Percentiles rank a stretch among this genome's conserved stretches.
These are phyloP conservation scores for Cherax quadricarinatus DNA, from an alignment of 1,140 invertebrate species.

Conservation along the genomic window DNA sequence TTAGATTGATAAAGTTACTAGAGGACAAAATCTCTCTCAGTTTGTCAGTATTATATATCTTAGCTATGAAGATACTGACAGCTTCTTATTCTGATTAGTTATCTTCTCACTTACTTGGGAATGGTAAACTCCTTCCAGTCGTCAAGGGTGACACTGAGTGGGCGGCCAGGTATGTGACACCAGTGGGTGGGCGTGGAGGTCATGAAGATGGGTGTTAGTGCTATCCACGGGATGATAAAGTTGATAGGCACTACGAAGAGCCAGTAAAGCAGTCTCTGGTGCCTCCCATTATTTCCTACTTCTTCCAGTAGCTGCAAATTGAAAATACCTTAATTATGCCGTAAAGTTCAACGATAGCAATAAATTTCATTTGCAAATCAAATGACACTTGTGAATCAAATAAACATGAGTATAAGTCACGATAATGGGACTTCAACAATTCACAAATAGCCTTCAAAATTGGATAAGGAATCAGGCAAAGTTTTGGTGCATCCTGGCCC, in stretches of 20 bases:
- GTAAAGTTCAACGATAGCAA: no score
- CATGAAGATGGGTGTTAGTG: conserved; percentile 66
- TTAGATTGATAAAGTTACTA: no score
- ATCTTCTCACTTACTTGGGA: conserved; percentile 21
- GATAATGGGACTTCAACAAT: neutral
- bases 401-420: neutral
- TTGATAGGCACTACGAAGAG: conserved; percentile 69
- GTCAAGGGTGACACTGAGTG: neutral
- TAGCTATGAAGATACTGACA: no score
- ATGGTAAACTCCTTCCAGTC: conserved; percentile 49
- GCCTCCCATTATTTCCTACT: conserved; percentile 57
- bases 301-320: conserved; percentile 49
- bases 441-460: neutral
- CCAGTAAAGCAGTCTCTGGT: conserved; percentile 65
- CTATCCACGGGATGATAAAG: conserved; percentile 69
- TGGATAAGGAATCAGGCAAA: neutral
- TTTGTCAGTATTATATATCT: no score
- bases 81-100: no score
- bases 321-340: neutral
- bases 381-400: neutral
- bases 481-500: neutral
- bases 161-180: conserved; percentile 59
- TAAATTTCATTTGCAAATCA: neutral
- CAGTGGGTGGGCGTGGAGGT: conserved; percentile 62
- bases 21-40: no score